Evolutionary conservation across 2,888 invertebrate genomes (phyloP), one percentile per base, ranked within the genome.

Genomic region (Parthenolecanium corni): DNA sequence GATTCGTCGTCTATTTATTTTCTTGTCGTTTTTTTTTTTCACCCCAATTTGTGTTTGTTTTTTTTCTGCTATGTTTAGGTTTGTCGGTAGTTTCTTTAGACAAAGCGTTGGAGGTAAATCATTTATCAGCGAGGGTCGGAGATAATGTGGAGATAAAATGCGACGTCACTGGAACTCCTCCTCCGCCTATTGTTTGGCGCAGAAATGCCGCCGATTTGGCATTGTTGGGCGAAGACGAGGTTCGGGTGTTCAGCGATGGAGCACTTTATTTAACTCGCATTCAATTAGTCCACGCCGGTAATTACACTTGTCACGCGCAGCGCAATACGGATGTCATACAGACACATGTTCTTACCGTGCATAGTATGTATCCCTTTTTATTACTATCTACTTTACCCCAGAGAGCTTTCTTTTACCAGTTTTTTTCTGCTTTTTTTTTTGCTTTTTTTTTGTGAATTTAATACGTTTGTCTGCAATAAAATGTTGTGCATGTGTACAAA

Each of bases 71-170:
- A 6, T 36, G n/a, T n/a, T 11, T 68, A 85, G 85, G 83, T 73
- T 81, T 85, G 52, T 82, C 84, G 2, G 82, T 84, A 23, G 83
- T 84, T 14, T 80, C 83, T 1, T 72, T 85, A 72, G 84, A 85
- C 73, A 84, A 85, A 71, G 81, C 83, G 21, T 75, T 85, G 62
- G 83, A 84, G 71, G 79, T 82, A 56, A 84, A 84, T 71, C 81
- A 81, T 69, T 77, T 85, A 65, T 79, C 82, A 36, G 85, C 85
- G 2, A 77, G 83, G 53, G 83, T 85, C 18, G 85, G 84, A 25
- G 85, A 85, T 73, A 86, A 85, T 71, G 82, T 86, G 57, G 85
- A 86, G 73, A 82, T 86, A 68, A 84, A 84, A 72, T 86, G 86
- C 72, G 85, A 85, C 73, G 83, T 86, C 53, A 81, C 80, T 23